Evolutionary conservation across 2,113 vertebrate species (phyloP).

Genomic region (Alethe diademata): DNA sequence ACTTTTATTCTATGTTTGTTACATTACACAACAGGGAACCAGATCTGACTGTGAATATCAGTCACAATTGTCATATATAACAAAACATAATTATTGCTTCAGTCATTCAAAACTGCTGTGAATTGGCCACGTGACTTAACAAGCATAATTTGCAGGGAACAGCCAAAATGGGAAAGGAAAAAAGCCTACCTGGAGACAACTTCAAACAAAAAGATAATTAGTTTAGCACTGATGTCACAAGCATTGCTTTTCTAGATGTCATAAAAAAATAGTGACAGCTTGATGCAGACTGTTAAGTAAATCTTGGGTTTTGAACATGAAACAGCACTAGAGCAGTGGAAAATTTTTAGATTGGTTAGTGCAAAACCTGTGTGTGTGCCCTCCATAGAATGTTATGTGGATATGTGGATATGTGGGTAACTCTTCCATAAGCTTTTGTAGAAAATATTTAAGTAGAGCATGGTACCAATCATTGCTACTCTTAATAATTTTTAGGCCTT

Average conservation of each 20-base stretch:
- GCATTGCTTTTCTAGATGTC: background rate
- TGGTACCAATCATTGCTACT: background rate
- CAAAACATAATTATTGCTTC: slow-evolving; percentile 33
- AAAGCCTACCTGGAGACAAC: slow-evolving; percentile 1
- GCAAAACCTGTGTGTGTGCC: background rate
- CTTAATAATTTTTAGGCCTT: background rate
- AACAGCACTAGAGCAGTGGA: background rate
- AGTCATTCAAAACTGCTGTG: background rate
- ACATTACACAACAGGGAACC: background rate
- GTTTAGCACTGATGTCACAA: background rate
- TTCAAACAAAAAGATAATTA: background rate
- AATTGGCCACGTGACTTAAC: background rate
- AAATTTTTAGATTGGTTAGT: background rate
- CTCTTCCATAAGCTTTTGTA: background rate
- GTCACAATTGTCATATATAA: slow-evolving; percentile 4
- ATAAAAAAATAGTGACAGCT: background rate
- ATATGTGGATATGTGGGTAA: too few species aligned
- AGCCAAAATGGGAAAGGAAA: background rate
- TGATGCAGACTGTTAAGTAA: background rate
- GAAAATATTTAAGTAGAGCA: background rate
- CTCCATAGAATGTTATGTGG: background rate
- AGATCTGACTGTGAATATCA: background rate
- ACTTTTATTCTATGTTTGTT: background rate
- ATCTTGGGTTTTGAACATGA: background rate
- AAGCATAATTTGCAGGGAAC: background rate